These are phyloP conservation scores for Pristionchus arcanus DNA, from an alignment of 2,888 invertebrate species.

Conservation along the genomic window DNA sequence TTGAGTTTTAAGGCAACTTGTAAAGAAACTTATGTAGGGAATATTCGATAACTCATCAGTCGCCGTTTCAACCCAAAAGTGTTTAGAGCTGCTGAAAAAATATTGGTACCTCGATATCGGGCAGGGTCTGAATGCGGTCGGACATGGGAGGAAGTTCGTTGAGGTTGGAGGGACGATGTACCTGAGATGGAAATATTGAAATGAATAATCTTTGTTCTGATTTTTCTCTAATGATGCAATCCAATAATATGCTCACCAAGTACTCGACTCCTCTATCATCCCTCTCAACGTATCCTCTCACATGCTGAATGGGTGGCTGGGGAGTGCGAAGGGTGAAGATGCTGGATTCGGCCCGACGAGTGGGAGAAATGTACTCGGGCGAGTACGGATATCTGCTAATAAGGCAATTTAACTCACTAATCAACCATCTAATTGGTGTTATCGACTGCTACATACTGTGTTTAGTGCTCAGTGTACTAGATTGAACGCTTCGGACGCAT, in stretches of 20 bases:
- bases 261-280: slow-evolving; percentile 52
- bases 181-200: not conserved
- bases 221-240: not conserved
- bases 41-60: not conserved
- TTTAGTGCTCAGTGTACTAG: not conserved
- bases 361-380: slow-evolving; percentile 57
- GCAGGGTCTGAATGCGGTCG: slow-evolving; percentile 54
- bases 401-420: not conserved
- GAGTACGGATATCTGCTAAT: slow-evolving; percentile 51
- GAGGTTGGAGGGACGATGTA: slow-evolving; percentile 49
- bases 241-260: slow-evolving; percentile 27
- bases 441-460: not conserved
- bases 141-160: slow-evolving; percentile 51
- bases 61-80: no score
- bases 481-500: not conserved
- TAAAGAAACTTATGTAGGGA: not conserved
- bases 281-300: slow-evolving; percentile 56
- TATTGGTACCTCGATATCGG: slow-evolving; percentile 52
- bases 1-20: not conserved
- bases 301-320: slow-evolving; percentile 12
- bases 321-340: slow-evolving; percentile 53
- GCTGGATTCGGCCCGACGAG: slow-evolving; percentile 46
- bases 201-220: not conserved
- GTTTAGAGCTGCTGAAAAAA: not conserved
- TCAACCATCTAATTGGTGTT: not conserved